Evolutionary conservation across 2,113 vertebrate species (phyloP).

Genomic region (Psettodes erumei): DNA sequence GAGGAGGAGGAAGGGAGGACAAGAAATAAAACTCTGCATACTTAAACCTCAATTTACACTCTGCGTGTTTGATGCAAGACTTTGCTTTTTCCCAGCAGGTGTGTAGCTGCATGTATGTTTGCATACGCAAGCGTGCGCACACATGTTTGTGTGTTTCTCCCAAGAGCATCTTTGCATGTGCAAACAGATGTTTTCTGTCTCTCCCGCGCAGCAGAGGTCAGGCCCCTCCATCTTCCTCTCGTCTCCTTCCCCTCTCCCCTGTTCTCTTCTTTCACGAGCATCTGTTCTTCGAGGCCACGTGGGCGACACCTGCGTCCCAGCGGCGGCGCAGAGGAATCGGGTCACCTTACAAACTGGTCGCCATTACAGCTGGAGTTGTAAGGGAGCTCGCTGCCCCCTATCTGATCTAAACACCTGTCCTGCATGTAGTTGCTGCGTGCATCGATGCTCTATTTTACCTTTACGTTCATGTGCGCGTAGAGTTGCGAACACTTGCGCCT

Average conservation of each 20-base stretch:
- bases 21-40: constrained; percentile 18
- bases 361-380: constrained; percentile 52
- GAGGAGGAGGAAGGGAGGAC: constrained; percentile 1
- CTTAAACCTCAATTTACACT: constrained; percentile 38
- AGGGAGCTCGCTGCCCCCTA: constrained; percentile 17
- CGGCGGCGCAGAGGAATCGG: constrained; percentile 55
- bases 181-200: constrained; percentile 76
- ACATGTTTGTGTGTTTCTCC: constrained; percentile 43
- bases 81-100: constrained; percentile 33
- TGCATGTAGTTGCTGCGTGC: background rate
- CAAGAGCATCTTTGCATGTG: constrained; percentile 60
- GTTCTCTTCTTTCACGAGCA: constrained; percentile 65
- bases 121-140: constrained; percentile 14
- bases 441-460: background rate
- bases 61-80: constrained; percentile 42
- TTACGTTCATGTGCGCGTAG: background rate
- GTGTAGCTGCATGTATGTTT: constrained; percentile 36
- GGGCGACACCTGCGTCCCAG: constrained; percentile 72
- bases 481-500: background rate
- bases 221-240: constrained; percentile 37
- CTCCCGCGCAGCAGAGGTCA: constrained; percentile 55
- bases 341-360: constrained; percentile 69
- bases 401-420: too few species aligned
- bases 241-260: constrained; percentile 20
- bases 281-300: constrained; percentile 66